These are phyloP conservation scores for Zygogramma bicolorata DNA, from an alignment of 2,888 invertebrate genomes.

Conservation along the genomic window DNA sequence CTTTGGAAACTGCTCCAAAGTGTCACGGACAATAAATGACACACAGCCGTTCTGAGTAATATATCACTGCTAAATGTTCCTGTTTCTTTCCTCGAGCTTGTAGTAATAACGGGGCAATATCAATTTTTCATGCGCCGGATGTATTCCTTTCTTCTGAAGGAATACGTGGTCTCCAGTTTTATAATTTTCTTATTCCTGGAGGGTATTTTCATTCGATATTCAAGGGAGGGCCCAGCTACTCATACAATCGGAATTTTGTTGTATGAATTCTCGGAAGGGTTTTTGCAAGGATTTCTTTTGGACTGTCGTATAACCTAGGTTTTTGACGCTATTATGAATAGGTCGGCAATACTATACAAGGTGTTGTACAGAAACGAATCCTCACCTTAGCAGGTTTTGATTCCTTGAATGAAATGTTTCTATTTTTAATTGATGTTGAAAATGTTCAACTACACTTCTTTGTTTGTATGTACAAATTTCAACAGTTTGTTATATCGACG, in stretches of 20 bases:
- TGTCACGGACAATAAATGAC: conserved; percentile 33
- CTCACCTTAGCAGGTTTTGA: too few relatives aligned
- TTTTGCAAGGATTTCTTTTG: too few relatives aligned
- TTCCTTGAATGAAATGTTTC: too few relatives aligned
- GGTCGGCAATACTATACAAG: too few relatives aligned
- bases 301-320: not conserved
- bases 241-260: not conserved
- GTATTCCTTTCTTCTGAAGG: not conserved
- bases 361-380: too few relatives aligned
- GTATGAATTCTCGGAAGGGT: not conserved
- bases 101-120: conserved; percentile 6
- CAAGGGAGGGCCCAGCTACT: not conserved
- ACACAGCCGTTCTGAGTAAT: conserved; percentile 22
- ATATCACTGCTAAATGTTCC: conserved; percentile 20
- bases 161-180: not conserved
- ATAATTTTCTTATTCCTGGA: not conserved
- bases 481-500: too few relatives aligned
- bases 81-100: conserved; percentile 16
- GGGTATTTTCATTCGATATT: not conserved
- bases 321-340: too few relatives aligned
- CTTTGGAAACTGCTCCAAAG: conserved; percentile 18
- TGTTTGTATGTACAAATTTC: too few relatives aligned
- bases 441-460: too few relatives aligned
- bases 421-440: too few relatives aligned
- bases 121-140: conserved; percentile 23